phyloP scores from a whole-genome alignment of 2,797 vertebrate genomes.

The Falco berigora region DNA sequence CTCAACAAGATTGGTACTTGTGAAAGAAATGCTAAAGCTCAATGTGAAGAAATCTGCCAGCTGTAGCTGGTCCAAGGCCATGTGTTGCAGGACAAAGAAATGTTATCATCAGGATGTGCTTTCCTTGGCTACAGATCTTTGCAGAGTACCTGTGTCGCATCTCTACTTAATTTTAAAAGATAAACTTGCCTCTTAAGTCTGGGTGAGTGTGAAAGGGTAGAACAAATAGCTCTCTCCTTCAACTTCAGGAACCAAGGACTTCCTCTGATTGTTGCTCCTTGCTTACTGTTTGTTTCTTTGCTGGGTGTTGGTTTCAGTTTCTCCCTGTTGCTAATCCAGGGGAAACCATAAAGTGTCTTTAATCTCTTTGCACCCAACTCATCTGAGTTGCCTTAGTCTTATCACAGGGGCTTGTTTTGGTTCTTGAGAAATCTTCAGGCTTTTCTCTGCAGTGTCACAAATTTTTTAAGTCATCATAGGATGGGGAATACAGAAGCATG shows the following conservation, averaged over 20 bases:
- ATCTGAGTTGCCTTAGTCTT: not conserved
- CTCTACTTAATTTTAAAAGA: not conserved
- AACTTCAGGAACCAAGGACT: not conserved
- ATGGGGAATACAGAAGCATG: not conserved
- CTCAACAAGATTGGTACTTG: not conserved
- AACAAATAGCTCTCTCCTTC: not conserved
- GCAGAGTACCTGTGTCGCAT: not conserved
- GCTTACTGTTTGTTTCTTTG: not conserved
- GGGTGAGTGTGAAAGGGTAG: not conserved
- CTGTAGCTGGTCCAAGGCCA: not conserved
- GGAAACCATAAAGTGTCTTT: not conserved
- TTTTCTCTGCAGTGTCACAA: not conserved
- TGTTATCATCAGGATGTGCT: not conserved
- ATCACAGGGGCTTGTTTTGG: not conserved
- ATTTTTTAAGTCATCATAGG: not conserved
- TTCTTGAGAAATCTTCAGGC: not conserved
- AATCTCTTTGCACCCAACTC: not conserved
- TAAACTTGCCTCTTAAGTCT: not conserved
- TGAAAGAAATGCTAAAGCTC: not conserved
- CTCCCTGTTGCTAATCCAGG: not conserved
- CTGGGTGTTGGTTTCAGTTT: not conserved
- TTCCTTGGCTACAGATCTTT: not conserved
- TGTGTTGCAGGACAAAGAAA: not conserved
- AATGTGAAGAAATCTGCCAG: not conserved
- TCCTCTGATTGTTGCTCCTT: not conserved